Evolutionary conservation across 2,888 invertebrate genomes (phyloP), one percentile per base, ranked within the genome.

Genomic region (Bimastos eiseni): DNA sequence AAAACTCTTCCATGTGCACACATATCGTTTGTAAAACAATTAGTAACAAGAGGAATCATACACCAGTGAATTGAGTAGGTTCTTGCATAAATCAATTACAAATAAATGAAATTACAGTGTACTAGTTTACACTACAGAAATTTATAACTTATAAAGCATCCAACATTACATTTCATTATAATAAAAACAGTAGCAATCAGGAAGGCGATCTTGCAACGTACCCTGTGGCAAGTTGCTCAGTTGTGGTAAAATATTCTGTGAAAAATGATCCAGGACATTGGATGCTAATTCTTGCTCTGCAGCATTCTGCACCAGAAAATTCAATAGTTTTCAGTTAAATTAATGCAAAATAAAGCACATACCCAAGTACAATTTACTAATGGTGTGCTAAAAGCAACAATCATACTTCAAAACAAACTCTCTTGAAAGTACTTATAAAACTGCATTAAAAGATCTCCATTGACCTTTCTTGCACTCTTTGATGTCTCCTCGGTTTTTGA

Each of bases 221-320:
- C 86, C 86, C 24, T 36, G 36, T 34, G 86, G 86, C 34, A 86
- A 86, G 15, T 86, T 24, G 30, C 21, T 86, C 86, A 86, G 8
- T 19, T 86, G 86, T 36, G 36, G 21, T 2, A 86, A 24, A 36
- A 86, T 36, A 37, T 36, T 33, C 37, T 86, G 34, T 37, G 34
- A 21, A 86, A 86, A 86, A 34, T 34, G 34, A 5, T 86, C 36
- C 17, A 86, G 37, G 36, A 86, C 86, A 34, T 11, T 37, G 2
- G 86, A 86, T 17, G 37, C 86, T 36, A 86, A 36, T 21, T 37
- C 37, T 37, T 86, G 86, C 86, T 86, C 86, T 36, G 21, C 86
- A 86, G 36, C 86, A 86, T 86, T 36, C 86, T 86, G 36, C 86
- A 86, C 1, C 30, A 86, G 34, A 34, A 86, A 36, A 86, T 86